These are phyloP conservation scores for Sciaenops ocellatus DNA, from an alignment of 2,797 vertebrate genomes.

Conservation along the genomic window DNA sequence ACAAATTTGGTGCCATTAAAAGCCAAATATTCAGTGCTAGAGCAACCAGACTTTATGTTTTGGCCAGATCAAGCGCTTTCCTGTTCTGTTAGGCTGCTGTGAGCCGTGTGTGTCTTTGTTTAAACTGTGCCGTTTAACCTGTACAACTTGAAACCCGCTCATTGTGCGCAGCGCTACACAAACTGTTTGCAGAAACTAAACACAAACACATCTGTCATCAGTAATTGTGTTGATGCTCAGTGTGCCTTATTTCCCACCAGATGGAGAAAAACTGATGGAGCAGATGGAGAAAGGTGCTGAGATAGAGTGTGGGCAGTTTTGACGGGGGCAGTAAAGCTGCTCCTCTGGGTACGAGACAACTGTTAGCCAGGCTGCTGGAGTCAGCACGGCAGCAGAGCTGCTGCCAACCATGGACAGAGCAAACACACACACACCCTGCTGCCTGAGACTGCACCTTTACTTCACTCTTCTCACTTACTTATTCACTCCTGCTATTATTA, in stretches of 20 bases:
- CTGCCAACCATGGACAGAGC: not conserved
- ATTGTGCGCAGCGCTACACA: not conserved
- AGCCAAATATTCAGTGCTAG: not conserved
- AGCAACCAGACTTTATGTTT: not conserved
- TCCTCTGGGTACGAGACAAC: constrained; percentile 41
- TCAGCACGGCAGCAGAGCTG: constrained; percentile 3
- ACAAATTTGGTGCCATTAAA: no score
- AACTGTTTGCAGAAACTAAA: not conserved
- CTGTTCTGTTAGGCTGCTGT: not conserved
- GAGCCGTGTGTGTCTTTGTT: no score
- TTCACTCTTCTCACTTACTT: no score
- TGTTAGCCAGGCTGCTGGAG: constrained; percentile 12
- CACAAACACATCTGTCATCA: not conserved
- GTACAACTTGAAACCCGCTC: not conserved
- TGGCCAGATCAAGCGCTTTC: not conserved
- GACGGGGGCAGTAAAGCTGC: constrained; percentile 32
- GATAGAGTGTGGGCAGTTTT: constrained; percentile 24
- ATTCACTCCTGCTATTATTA: no score
- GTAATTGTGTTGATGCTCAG: not conserved
- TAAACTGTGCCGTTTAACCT: not conserved
- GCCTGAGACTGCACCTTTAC: no score
- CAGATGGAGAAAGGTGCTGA: constrained; percentile 23
- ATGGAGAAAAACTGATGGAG: constrained; percentile 14
- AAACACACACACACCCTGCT: no score
- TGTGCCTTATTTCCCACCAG: constrained; percentile 13